phyloP scores from a whole-genome alignment of 2,113 vertebrate genomes.

The Pygoscelis adeliae region DNA sequence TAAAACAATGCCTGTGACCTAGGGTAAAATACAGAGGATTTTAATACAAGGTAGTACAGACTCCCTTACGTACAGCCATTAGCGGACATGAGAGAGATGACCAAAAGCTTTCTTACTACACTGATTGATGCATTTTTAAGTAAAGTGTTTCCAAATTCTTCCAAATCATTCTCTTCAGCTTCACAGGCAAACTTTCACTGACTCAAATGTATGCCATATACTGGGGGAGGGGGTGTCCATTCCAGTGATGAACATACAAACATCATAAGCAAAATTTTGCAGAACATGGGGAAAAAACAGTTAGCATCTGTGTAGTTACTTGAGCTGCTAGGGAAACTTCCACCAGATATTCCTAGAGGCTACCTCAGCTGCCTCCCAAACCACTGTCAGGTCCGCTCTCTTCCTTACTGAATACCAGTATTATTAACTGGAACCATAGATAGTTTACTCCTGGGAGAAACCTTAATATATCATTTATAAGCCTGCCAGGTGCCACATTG shows the following conservation, averaged over 20 bases:
- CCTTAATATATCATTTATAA: neutral
- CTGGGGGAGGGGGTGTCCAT: neutral
- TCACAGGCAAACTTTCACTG: neutral
- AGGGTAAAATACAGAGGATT: neutral
- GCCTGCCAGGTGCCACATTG: neutral
- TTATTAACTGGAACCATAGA: conserved; percentile 25
- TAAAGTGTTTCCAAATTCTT: neutral
- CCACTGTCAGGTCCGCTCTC: conserved; percentile 13
- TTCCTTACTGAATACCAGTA: conserved; percentile 15
- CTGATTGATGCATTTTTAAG: neutral
- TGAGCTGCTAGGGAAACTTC: conserved; percentile 24
- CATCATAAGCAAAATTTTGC: neutral
- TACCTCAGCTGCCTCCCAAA: conserved; percentile 54
- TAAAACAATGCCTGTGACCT: neutral
- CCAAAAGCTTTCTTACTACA: neutral
- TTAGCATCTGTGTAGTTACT: neutral
- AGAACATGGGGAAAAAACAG: neutral
- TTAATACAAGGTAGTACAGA: neutral
- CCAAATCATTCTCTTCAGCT: neutral
- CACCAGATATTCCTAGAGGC: conserved; percentile 47
- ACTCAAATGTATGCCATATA: neutral
- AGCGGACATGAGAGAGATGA: neutral
- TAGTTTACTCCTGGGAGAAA: neutral
- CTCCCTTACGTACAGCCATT: neutral
- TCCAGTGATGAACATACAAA: neutral